These are phyloP conservation scores for Anadara kagoshimensis DNA, from an alignment of 1,140 invertebrate genomes.

Conservation along the genomic window DNA sequence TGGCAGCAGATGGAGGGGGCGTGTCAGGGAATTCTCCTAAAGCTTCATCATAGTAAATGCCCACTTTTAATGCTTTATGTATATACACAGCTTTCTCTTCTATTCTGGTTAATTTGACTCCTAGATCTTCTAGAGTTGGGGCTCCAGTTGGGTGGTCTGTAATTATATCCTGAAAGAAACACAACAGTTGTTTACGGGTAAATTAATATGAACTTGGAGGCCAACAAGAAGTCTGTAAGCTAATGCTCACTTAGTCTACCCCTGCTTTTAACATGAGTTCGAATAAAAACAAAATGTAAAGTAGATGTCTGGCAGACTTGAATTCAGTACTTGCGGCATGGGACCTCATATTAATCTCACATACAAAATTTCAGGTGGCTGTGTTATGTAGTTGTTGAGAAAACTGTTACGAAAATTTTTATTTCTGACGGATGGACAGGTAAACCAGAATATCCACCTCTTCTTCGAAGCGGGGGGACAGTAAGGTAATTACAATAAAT, in stretches of 20 bases:
- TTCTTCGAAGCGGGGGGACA: background rate
- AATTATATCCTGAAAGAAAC: constrained; percentile 80
- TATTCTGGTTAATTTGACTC: constrained; percentile 83
- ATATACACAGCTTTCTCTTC: constrained; percentile 88
- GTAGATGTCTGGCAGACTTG: too few species aligned
- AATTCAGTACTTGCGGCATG: too few species aligned
- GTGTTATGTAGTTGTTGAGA: too few species aligned
- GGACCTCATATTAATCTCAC: too few species aligned
- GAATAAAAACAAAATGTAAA: too few species aligned
- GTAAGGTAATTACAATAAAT: background rate
- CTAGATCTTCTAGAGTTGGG: constrained; percentile 91
- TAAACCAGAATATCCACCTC: background rate
- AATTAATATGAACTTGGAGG: background rate
- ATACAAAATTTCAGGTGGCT: too few species aligned
- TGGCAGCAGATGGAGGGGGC: constrained; percentile 72
- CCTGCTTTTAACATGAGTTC: too few species aligned
- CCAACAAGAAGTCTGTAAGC: background rate
- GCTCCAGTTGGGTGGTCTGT: constrained; percentile 82
- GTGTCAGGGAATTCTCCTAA: constrained; percentile 84
- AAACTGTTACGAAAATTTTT: too few species aligned
- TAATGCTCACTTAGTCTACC: background rate
- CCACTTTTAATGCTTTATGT: constrained; percentile 79
- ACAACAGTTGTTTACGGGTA: background rate
- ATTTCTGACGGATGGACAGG: too few species aligned
- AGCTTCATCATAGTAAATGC: constrained; percentile 83